Base-by-base conservation (phyloP, 2,113 vertebrate genomes). In the Varanus komodoensis region DNA sequence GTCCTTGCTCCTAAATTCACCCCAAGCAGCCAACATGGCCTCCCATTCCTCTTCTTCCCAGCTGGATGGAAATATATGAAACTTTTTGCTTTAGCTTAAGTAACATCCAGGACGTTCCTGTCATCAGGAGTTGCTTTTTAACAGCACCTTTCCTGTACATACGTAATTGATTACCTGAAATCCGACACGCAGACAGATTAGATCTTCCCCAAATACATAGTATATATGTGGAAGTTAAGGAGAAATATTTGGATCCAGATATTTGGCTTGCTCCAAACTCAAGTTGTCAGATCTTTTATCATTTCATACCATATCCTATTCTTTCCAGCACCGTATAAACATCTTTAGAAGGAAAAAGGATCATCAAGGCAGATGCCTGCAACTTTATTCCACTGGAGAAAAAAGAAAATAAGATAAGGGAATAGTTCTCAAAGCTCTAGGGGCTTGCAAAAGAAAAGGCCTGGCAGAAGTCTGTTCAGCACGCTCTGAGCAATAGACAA, bases 401-500 rank as follows among this genome's bases (percentile, higher is more conserved):
- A 86, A 87, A 52, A 27, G 50, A 73, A 29, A 17, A 83, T 1
- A 52, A 73, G 23, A 5, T 21, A 82, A 27, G 38, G n/a, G 71
- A 88, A 86, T 15, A 17, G n/a, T 87, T 91, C 74, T 92, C 89
- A 89, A 95, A 93, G 80, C 89, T 91, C 85, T 64, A 89, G 91
- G 80, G 86, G 85, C 95, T 97, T 95, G 2, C n/a, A 17, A 94
- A 48, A 38, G 12, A 89, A 87, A 52, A 94, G 89, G 71, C 92
- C 88, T 89, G 88, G 87, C 81, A 96, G 91, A 95, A 94, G 90
- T 48, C 79, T 86, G 85, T 92, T 69, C 87, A 92, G 86, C 87
- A 90, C 93, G 91, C 95, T 96, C 92, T 74, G 34, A 82, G 94
- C 91, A 96, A 97, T 95, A 96, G 97, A 96, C 95, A 97, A 95